Conservation (phyloP, 2,113 vertebrate species). For the Mustela nigripes region DNA sequence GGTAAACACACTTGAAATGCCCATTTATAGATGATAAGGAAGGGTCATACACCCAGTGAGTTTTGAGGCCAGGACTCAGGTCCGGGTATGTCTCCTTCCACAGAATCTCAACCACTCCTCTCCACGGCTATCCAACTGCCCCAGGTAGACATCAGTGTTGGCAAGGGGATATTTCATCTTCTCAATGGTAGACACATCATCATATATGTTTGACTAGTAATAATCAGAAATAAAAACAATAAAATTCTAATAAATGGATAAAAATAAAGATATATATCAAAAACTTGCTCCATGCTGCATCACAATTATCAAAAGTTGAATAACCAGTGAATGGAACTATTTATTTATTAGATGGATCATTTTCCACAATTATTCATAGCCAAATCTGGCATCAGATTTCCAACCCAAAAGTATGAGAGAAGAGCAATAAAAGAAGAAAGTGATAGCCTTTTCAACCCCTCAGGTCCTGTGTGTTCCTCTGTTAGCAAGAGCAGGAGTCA, state of each 20-base stretch:
- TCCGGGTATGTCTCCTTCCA: neutral
- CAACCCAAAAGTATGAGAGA: neutral
- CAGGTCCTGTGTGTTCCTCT: neutral
- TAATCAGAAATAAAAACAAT: neutral
- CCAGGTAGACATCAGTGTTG: neutral
- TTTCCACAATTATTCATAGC: neutral
- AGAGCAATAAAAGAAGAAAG: neutral
- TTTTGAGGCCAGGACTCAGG: no score
- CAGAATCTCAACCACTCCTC: neutral
- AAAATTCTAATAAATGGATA: neutral
- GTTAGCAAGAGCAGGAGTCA: neutral
- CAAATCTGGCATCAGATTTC: neutral
- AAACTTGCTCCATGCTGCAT: neutral
- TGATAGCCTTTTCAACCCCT: neutral
- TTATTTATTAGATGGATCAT: neutral
- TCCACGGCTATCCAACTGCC: neutral
- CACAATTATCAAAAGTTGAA: neutral
- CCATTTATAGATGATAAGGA: neutral
- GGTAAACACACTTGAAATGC: neutral
- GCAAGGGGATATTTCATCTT: neutral
- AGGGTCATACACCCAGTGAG: neutral
- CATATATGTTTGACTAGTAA: neutral
- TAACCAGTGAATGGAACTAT: neutral
- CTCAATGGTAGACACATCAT: neutral
- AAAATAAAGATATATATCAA: neutral